Percentiles rank a stretch among this genome's conserved stretches.
phyloP scores from a whole-genome alignment of 2,888 invertebrate species.

The Drosophila melanosoma region DNA sequence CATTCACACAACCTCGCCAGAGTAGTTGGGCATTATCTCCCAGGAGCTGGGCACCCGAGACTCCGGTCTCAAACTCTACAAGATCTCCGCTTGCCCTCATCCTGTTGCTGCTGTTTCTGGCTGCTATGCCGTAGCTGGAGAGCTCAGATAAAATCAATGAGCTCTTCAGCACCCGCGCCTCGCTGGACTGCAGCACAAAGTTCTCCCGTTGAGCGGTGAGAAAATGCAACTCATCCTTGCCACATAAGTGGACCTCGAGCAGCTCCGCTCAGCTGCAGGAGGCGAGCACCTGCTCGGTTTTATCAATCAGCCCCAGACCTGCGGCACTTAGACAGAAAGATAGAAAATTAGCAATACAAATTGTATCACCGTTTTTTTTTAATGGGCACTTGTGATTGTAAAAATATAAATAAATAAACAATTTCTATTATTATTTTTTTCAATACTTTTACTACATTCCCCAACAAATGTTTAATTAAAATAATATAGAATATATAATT shows the following conservation, averaged over 20 bases:
- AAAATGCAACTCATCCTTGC: slow-evolving; percentile 89
- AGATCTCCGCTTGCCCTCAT: slow-evolving; percentile 90
- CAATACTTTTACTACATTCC: too few relatives aligned
- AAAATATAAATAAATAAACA: background rate
- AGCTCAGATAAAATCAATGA: slow-evolving; percentile 94
- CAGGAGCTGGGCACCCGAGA: slow-evolving; percentile 91
- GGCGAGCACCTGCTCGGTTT: slow-evolving; percentile 94
- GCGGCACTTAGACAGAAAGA: slow-evolving; percentile 90
- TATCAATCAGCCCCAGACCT: slow-evolving; percentile 96
- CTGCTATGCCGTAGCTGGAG: slow-evolving; percentile 92
- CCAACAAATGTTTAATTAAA: too few relatives aligned
- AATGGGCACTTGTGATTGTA: too few relatives aligned
- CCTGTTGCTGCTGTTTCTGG: slow-evolving; percentile 81
- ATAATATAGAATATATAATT: too few relatives aligned
- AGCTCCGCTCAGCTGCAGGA: slow-evolving; percentile 95
- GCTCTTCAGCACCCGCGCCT: slow-evolving; percentile 92
- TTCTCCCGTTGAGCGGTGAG: slow-evolving; percentile 95
- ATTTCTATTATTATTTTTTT: too few relatives aligned
- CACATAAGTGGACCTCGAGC: slow-evolving; percentile 87
- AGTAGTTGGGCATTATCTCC: slow-evolving; percentile 85
- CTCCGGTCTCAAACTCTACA: slow-evolving; percentile 91
- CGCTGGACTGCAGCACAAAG: slow-evolving; percentile 95
- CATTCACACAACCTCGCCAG: slow-evolving; percentile 90
- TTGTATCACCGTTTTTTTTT: too few relatives aligned
- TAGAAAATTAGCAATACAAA: too few relatives aligned